Conservation (phyloP, 2,113 vertebrate genomes). For the Vidua chalybeata region DNA sequence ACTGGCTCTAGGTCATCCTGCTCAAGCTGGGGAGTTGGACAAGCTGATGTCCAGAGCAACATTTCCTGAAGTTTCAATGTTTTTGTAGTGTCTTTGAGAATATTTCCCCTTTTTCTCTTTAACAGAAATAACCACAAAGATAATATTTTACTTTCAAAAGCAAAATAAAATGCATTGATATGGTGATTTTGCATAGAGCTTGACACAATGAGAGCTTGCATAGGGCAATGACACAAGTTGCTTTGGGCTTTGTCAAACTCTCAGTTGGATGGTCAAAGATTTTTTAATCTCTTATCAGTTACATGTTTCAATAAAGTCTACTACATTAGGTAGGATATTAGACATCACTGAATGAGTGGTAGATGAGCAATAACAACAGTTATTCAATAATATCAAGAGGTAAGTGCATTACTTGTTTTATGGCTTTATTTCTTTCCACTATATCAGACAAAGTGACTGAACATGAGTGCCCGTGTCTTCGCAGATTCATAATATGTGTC, state of each 20-base stretch:
- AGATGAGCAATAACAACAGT: slow-evolving; percentile 7
- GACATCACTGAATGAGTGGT: not conserved
- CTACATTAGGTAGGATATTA: not conserved
- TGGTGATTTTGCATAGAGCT: not conserved
- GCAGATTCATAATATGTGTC: not conserved
- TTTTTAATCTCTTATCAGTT: not conserved
- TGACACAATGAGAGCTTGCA: not conserved
- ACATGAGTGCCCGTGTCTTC: not conserved
- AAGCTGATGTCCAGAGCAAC: not conserved
- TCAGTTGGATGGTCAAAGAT: not conserved
- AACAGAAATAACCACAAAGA: not conserved
- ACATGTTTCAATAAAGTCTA: not conserved
- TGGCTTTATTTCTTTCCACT: not conserved
- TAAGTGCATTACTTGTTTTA: slow-evolving; percentile 22
- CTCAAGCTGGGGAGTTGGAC: not conserved
- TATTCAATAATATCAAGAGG: not conserved
- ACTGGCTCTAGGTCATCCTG: not conserved
- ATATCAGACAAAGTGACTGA: not conserved
- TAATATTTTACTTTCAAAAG: not conserved
- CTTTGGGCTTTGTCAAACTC: not conserved
- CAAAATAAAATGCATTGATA: not conserved
- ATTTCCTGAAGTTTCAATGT: not conserved
- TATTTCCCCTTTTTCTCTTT: not conserved
- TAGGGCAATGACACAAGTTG: not conserved
- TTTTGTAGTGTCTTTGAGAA: not conserved